Conservation (phyloP, 2,113 vertebrate species). For the Marmota flaviventris region DNA sequence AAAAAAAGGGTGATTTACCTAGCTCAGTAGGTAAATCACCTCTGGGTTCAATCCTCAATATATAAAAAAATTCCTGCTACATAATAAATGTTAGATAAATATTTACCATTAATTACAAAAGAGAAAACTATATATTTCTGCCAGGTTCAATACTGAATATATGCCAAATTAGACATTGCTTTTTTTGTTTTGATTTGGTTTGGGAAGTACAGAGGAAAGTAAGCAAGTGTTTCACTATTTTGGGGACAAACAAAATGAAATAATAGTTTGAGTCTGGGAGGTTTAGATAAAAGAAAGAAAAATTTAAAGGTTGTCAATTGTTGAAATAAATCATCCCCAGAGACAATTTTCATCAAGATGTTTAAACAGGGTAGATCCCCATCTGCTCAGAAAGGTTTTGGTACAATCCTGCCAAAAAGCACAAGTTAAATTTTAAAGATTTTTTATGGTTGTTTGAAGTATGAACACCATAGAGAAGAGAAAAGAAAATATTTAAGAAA, state of each 20-base stretch:
- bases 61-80: background rate
- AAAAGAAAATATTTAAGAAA: background rate
- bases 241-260: background rate
- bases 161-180: background rate
- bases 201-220: background rate
- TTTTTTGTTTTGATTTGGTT: background rate
- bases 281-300: background rate
- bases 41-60: too few species aligned
- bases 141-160: background rate
- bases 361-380: background rate
- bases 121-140: background rate
- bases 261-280: background rate
- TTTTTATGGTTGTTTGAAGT: background rate
- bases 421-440: constrained; percentile 2
- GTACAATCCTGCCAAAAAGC: background rate
- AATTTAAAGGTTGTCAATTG: background rate
- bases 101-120: background rate
- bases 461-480: background rate
- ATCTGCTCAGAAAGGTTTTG: background rate
- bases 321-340: background rate
- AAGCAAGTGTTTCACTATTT: background rate
- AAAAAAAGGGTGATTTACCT: too few species aligned
- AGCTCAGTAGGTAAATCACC: too few species aligned
- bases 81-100: background rate
- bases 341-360: background rate